phyloP scores from a whole-genome alignment of 2,113 vertebrate species.

The Phrynosoma platyrhinos region DNA sequence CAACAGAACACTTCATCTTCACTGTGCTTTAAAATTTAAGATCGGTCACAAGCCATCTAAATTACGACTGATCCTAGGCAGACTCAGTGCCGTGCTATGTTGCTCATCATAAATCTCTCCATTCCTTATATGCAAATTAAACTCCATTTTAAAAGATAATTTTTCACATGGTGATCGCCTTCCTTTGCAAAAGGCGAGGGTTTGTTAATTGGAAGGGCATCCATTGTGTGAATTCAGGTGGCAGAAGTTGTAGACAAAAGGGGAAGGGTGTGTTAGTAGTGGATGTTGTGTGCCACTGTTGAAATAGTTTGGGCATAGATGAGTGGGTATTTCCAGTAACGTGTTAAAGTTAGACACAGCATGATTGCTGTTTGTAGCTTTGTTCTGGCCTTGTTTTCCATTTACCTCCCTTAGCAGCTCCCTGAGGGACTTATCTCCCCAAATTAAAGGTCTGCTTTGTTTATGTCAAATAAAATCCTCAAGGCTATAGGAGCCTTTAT shows the following conservation, averaged over 20 bases:
- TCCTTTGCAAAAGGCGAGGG: slow-evolving; percentile 79
- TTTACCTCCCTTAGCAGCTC: slow-evolving; percentile 39
- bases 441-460: slow-evolving; percentile 43
- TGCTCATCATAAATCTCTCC: slow-evolving; percentile 86
- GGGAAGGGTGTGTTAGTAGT: not conserved
- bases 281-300: not conserved
- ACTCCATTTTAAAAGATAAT: slow-evolving; percentile 92
- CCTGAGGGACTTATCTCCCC: slow-evolving; percentile 55
- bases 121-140: slow-evolving; percentile 94
- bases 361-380: slow-evolving; percentile 39
- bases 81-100: slow-evolving; percentile 79
- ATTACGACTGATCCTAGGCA: slow-evolving; percentile 86
- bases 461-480: slow-evolving; percentile 44
- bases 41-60: slow-evolving; percentile 91
- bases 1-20: slow-evolving; percentile 87
- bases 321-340: slow-evolving; percentile 49
- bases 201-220: slow-evolving; percentile 66
- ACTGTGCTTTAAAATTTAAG: slow-evolving; percentile 89
- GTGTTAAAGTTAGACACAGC: slow-evolving; percentile 63
- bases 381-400: slow-evolving; percentile 38
- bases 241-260: not conserved
- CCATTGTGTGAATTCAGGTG: slow-evolving; percentile 33
- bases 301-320: not conserved
- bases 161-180: slow-evolving; percentile 84
- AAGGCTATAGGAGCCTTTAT: slow-evolving; percentile 55